Base-by-base conservation (phyloP, 2,888 invertebrate genomes). In the Deilephila porcellus region DNA sequence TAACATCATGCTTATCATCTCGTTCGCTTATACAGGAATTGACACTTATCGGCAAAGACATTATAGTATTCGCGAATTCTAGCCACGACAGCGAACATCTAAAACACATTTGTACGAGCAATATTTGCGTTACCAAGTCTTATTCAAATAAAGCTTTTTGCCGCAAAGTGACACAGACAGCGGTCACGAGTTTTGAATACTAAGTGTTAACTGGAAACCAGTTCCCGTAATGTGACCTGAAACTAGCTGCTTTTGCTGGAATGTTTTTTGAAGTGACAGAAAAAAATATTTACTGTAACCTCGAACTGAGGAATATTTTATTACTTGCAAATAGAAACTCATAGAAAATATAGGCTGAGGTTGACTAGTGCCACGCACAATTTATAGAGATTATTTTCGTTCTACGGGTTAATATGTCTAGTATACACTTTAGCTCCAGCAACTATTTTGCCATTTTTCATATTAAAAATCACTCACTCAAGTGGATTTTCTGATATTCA, bases 71-170 rank as follows among this genome's bases (percentile, higher is more conserved):
- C 45, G 56, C 3, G n/a, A 67, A 67, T 67, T 20, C 64, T 14
- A 20, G 20, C n/a, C 64, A 45, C 64, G 63, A 8, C 34, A n/a
- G n/a, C 7, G 64, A 37, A 67, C 45, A 67, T 67, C 52, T 25
- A 63, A 63, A 67, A 67, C 67, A 67, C 67, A 67, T 67, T 52
- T 67, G 67, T 67, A 67, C 45, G 6, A 63, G 25, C 52, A 67
- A 67, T 67, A 67, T 25, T 67, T 52, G 67, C 52, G 45, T 67
- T 67, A 45, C 63, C n/a, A 25, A 32, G 45, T 67, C 81, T 81
- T 81, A 81, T 79, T 79, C 77, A 82, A 83, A 85, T 85, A 84
- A 83, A 83, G 80, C 79, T 82, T 81, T 83, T 76, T 80, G 25
- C 74, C 62, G 76, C 73, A 79, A 77, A 79, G 81, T 80, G 85